phyloP scores from a whole-genome alignment of 2,113 vertebrate genomes.

The Prunella fulvescens region DNA sequence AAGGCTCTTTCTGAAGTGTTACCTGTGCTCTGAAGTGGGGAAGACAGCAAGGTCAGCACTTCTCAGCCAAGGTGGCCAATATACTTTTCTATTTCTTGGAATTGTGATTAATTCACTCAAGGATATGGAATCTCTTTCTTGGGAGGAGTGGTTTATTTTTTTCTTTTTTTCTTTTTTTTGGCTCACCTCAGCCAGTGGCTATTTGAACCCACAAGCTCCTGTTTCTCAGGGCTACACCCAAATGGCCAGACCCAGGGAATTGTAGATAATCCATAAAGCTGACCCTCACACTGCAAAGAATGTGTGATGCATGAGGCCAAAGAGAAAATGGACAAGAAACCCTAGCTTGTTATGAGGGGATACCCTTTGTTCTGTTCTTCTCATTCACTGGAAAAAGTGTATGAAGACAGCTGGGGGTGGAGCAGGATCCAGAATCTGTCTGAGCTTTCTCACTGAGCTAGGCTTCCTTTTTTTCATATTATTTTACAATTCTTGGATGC shows the following conservation, averaged over 20 bases:
- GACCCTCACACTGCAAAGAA: background rate
- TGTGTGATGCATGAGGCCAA: background rate
- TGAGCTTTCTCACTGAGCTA: background rate
- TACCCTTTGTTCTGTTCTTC: background rate
- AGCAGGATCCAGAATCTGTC: background rate
- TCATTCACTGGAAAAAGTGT: background rate
- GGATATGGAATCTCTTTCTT: background rate
- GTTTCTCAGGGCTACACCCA: background rate
- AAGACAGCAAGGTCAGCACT: background rate
- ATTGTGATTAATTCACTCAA: background rate
- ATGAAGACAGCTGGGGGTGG: background rate
- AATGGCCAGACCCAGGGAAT: background rate
- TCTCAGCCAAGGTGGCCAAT: background rate
- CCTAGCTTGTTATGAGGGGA: background rate
- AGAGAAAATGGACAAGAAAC: background rate
- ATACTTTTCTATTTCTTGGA: background rate
- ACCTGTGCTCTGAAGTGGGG: background rate
- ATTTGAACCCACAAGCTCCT: background rate
- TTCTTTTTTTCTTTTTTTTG: background rate
- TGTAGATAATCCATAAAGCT: background rate
- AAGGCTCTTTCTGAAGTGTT: background rate
- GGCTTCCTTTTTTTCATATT: background rate
- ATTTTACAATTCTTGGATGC: background rate
- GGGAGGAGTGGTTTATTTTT: fast-evolving
- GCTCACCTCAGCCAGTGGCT: background rate